A percentile compares a stretch with the other conserved stretches of the same genome.
phyloP scores from a whole-genome alignment of 2,797 vertebrate genomes.

The Micropoecilia bifurca region DNA sequence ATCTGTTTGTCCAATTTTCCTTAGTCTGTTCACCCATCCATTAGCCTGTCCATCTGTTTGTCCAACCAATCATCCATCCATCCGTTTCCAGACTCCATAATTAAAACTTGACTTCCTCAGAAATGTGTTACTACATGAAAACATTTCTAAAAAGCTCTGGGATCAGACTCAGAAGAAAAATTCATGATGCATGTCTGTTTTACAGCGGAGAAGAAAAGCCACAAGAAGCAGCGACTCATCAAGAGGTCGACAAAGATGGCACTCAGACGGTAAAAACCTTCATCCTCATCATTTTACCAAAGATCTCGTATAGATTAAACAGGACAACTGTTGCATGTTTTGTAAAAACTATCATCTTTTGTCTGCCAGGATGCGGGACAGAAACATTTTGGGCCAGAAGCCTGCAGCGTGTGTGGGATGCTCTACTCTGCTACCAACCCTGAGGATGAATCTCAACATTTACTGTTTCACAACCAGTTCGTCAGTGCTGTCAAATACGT shows the following conservation, averaged over 20 bases:
- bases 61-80: not conserved
- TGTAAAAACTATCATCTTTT: not conserved
- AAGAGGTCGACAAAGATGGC: slow-evolving; percentile 86
- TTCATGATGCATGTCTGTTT: slow-evolving; percentile 40
- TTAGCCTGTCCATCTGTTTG: not conserved
- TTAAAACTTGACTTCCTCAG: not conserved
- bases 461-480: slow-evolving; percentile 98
- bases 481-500: slow-evolving; percentile 98
- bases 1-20: not conserved
- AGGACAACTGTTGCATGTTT: not conserved
- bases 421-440: slow-evolving; percentile 94
- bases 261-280: slow-evolving; percentile 80
- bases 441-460: slow-evolving; percentile 96
- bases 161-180: not conserved
- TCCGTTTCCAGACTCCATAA: not conserved
- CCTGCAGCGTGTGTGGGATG: slow-evolving; percentile 97
- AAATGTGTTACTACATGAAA: not conserved
- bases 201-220: slow-evolving; percentile 62
- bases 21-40: not conserved
- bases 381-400: slow-evolving; percentile 94
- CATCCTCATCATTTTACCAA: not conserved
- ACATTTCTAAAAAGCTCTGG: not conserved
- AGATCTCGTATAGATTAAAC: not conserved
- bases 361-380: slow-evolving; percentile 89
- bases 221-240: slow-evolving; percentile 71